Conservation (phyloP, 2,888 invertebrate species). For the Caenorhabditis sp. region DNA sequence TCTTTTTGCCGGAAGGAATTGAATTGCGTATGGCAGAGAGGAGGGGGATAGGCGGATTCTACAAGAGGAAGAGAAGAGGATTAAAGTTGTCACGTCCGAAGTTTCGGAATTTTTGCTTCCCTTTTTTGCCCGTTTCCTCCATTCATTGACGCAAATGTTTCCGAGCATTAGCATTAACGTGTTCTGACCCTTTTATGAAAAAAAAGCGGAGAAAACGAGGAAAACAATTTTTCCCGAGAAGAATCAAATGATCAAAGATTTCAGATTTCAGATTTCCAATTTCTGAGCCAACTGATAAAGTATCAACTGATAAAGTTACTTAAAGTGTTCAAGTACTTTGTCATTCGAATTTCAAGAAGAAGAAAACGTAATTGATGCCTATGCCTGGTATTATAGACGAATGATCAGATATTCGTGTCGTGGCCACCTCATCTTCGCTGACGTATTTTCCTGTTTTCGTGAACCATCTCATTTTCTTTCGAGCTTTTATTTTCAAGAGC, state of each 20-base stretch:
- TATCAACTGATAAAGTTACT: too few species aligned
- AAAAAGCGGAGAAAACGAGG: neutral
- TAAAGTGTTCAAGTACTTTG: too few species aligned
- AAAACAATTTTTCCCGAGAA: neutral
- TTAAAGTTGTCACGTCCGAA: conserved; percentile 45
- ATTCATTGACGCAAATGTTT: neutral
- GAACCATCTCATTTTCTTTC: neutral
- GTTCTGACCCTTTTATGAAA: too few species aligned
- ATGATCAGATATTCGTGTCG: neutral
- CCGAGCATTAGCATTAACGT: neutral
- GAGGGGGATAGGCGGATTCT: neutral
- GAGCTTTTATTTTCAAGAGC: neutral
- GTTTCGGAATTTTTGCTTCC: neutral
- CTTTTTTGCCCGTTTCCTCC: neutral
- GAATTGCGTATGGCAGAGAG: conserved; percentile 5
- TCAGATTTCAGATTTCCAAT: too few species aligned
- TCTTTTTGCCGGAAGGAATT: neutral
- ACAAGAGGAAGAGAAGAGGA: conserved; percentile 18
- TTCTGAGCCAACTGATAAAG: too few species aligned
- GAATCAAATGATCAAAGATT: neutral
- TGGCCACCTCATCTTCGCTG: conserved; percentile 12
- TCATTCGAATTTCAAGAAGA: too few species aligned
- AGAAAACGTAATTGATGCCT: neutral
- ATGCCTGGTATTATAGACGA: neutral
- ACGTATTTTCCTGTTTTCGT: conserved; percentile 11